Base-by-base conservation (phyloP, 1,140 invertebrate genomes). In the Panagrolaimus sp. region DNA sequence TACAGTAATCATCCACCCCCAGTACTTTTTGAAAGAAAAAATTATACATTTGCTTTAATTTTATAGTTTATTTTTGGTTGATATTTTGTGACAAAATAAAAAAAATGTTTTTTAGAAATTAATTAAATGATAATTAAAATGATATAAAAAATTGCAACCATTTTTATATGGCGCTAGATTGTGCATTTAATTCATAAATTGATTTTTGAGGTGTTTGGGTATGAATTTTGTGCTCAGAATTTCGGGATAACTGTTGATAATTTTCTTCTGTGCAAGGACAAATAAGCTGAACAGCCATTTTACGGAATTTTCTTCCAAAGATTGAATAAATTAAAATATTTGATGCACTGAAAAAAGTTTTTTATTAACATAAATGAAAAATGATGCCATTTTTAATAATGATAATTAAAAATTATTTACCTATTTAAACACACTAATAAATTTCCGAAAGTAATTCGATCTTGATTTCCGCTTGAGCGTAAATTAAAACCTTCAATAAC, bases 381-480 rank as follows among this genome's bases (percentile, higher is more conserved):
- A 32, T 64, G 12, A 7, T 21, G 69, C n/a, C 12, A 24, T 14
- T 43, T 69, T 46, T 52, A 14, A 3, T 14, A 10, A 21, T 17
- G 9, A 21, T 24, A 68, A 21, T 10, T 63, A 32, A 46, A 32
- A 66, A n/a, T 44, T 26, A 63, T 8, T 69, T 62, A 81, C 80
- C 81, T 83, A 63, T 81, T 81, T 6, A 81, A 24, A 65, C 81
- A 83, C 9, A 81, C 74, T 7, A 81, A 67, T 28, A 81, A 71
- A 63, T 81, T 81, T 10, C 77, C 81, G 24, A 81, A 70, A 0
- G 81, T 77, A 38, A 83, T 76, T 21, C 21, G 10, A n/a, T 58
- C 15, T 58, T 58, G 52, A 58, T 48, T 4, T n/a, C 52, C 28
- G 47, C 43, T 52, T 44, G 48, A 65, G 17, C 55, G 55, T 26